phyloP scores from a whole-genome alignment of 2,797 vertebrate species.

The Halcyon smyrnensis region DNA sequence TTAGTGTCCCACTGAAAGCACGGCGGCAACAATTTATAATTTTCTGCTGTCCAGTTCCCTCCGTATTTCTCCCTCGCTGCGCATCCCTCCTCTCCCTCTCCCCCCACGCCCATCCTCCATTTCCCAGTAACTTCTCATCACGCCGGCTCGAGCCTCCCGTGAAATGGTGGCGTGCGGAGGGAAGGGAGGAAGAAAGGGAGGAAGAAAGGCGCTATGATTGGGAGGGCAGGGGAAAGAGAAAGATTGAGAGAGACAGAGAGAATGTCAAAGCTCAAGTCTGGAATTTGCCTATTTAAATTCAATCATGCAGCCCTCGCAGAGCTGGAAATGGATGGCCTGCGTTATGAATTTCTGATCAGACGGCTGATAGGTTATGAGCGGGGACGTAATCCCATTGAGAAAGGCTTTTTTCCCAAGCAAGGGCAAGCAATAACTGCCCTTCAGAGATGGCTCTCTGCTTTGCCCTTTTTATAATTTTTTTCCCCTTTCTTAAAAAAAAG shows the following conservation, averaged over 20 bases:
- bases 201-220: slow-evolving; percentile 52
- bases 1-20: slow-evolving; percentile 81
- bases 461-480: slow-evolving; percentile 69
- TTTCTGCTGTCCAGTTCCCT: slow-evolving; percentile 59
- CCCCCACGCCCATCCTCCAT: slow-evolving; percentile 85
- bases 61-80: slow-evolving; percentile 34
- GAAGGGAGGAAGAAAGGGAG: slow-evolving; percentile 60
- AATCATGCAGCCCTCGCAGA: slow-evolving; percentile 79
- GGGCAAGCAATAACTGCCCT: slow-evolving; percentile 80
- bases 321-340: slow-evolving; percentile 80
- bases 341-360: slow-evolving; percentile 87
- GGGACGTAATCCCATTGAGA: slow-evolving; percentile 81
- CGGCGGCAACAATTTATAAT: slow-evolving; percentile 74
- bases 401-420: slow-evolving; percentile 78
- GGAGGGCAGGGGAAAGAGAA: slow-evolving; percentile 62
- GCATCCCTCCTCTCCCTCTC: slow-evolving; percentile 53
- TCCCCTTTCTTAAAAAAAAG: slow-evolving; percentile 19
- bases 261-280: slow-evolving; percentile 80
- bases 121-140: slow-evolving; percentile 87
- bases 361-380: slow-evolving; percentile 81
- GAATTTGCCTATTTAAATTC: slow-evolving; percentile 90
- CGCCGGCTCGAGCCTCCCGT: slow-evolving; percentile 81
- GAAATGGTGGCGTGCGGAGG: slow-evolving; percentile 83
- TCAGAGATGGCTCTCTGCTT: slow-evolving; percentile 70
- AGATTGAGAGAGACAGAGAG: slow-evolving; percentile 76